These are phyloP conservation scores for Drosophila littoralis DNA, from an alignment of 1,140 invertebrate genomes.

Conservation along the genomic window DNA sequence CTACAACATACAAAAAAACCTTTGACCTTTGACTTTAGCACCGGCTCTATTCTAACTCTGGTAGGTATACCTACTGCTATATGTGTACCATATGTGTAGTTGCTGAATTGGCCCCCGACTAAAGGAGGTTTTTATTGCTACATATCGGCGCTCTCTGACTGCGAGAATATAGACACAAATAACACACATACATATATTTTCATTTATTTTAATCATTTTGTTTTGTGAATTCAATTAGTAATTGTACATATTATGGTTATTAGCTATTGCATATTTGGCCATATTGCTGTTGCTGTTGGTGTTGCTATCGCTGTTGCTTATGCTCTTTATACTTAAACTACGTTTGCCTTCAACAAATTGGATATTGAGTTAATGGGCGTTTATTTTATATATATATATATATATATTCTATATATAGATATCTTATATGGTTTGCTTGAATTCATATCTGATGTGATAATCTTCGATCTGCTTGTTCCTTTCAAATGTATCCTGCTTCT, in stretches of 20 bases:
- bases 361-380: slow-evolving; percentile 22
- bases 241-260: slow-evolving; percentile 56
- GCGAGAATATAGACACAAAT: slow-evolving; percentile 78
- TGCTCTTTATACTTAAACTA: slow-evolving; percentile 40
- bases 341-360: slow-evolving; percentile 25
- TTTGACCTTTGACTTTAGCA: slow-evolving; percentile 32
- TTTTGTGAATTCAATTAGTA: slow-evolving; percentile 52
- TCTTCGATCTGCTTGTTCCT: not conserved
- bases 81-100: slow-evolving; percentile 42
- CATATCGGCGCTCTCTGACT: slow-evolving; percentile 22
- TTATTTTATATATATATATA: slow-evolving; percentile 1
- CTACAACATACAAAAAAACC: slow-evolving; percentile 3
- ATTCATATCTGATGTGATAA: slow-evolving; percentile 32
- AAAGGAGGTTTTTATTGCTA: not conserved
- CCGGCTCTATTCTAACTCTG: slow-evolving; percentile 50
- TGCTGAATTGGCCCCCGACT: not conserved
- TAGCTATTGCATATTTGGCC: slow-evolving; percentile 56
- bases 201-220: slow-evolving; percentile 44
- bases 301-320: slow-evolving; percentile 22
- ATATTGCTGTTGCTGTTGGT: slow-evolving; percentile 35
- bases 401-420: slow-evolving; percentile 3
- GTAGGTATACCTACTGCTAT: slow-evolving; percentile 37
- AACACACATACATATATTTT: slow-evolving; percentile 55
- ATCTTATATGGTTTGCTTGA: slow-evolving; percentile 5
- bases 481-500: not conserved